Conservation (phyloP, 2,888 invertebrate genomes). For the Crepidodera aurea region DNA sequence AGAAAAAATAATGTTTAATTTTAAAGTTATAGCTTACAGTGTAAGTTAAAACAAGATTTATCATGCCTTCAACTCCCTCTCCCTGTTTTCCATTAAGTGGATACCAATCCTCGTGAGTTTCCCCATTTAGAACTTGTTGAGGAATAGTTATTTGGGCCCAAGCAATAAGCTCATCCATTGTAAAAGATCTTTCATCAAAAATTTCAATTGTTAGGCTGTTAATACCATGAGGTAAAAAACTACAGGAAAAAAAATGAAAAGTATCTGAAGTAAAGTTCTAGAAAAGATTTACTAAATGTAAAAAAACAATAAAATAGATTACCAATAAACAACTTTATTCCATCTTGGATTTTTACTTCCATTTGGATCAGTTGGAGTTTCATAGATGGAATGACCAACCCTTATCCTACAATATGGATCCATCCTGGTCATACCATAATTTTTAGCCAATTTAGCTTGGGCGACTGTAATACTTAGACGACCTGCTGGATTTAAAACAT, state of each 20-base stretch:
- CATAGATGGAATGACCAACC: slow-evolving; percentile 93
- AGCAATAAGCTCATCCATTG: slow-evolving; percentile 94
- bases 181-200: slow-evolving; percentile 96
- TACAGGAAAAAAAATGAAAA: slow-evolving; percentile 55
- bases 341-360: slow-evolving; percentile 95
- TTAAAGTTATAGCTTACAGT: too few relatives aligned
- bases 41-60: slow-evolving; percentile 89
- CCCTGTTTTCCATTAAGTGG: slow-evolving; percentile 93
- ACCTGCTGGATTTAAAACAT: slow-evolving; percentile 66
- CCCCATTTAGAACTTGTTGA: slow-evolving; percentile 81
- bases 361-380: slow-evolving; percentile 93
- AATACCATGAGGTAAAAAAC: slow-evolving; percentile 87
- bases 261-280: too few relatives aligned
- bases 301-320: too few relatives aligned
- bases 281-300: too few relatives aligned
- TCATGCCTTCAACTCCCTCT: slow-evolving; percentile 91
- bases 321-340: slow-evolving; percentile 96
- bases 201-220: slow-evolving; percentile 91
- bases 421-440: slow-evolving; percentile 95
- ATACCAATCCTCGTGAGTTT: slow-evolving; percentile 96
- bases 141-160: slow-evolving; percentile 93
- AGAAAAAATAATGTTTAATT: too few relatives aligned
- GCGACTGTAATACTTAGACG: slow-evolving; percentile 85
- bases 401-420: slow-evolving; percentile 94
- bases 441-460: slow-evolving; percentile 92